phyloP scores from a whole-genome alignment of 2,797 vertebrate species.

The Enteromius unitaeniatus region DNA sequence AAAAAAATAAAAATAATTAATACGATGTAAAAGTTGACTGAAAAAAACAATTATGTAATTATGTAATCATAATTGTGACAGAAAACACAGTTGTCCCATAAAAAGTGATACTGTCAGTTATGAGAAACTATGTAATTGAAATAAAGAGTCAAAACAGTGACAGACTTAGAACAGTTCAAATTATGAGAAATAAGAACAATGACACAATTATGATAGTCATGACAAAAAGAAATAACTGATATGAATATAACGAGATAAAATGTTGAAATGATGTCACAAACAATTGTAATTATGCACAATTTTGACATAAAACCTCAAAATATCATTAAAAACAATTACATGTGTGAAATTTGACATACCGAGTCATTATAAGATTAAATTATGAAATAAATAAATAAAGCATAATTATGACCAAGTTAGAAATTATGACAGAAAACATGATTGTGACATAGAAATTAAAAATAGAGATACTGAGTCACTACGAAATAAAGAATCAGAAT shows the following conservation, averaged over 20 bases:
- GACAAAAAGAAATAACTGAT: no score
- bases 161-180: no score
- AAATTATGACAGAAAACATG: background rate
- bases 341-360: background rate
- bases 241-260: no score
- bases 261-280: background rate
- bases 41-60: background rate
- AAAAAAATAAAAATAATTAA: no score
- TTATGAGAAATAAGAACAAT: no score
- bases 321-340: background rate
- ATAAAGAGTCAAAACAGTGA: background rate
- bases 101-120: background rate
- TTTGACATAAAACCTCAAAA: background rate
- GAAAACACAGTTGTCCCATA: background rate
- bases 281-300: background rate
- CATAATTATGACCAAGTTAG: background rate
- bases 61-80: background rate
- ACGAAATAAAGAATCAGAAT: background rate
- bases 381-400: background rate
- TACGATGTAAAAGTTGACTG: background rate
- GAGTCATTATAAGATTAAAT: background rate
- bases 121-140: background rate
- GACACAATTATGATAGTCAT: no score
- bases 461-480: background rate
- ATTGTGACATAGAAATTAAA: background rate